Percentiles rank a stretch among this genome's conserved stretches.
These are phyloP conservation scores for Danaus chrysippus DNA, from an alignment of 2,888 invertebrate species.

Conservation along the genomic window DNA sequence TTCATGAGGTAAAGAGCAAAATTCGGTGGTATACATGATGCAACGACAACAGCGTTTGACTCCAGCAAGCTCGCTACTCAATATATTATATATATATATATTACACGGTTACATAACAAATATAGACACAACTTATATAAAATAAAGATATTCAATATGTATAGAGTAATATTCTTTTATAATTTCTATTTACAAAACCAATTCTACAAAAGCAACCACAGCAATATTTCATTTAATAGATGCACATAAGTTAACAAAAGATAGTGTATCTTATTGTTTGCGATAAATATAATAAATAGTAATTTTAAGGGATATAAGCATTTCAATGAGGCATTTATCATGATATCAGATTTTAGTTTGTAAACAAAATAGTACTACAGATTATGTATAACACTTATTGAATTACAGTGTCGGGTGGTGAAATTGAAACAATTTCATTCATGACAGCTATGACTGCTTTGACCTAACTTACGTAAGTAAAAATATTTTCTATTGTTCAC, in stretches of 20 bases:
- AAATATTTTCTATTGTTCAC: too few species aligned
- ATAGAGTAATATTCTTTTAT: not conserved
- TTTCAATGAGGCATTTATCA: not conserved
- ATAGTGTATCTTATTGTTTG: not conserved
- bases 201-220: not conserved
- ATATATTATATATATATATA: slow-evolving; percentile 8
- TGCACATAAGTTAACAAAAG: not conserved
- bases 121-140: not conserved
- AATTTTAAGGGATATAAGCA: not conserved
- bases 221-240: not conserved
- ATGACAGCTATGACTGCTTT: not conserved
- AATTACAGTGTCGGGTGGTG: not conserved
- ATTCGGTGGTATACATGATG: slow-evolving; percentile 12
- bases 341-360: not conserved
- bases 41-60: slow-evolving; percentile 4
- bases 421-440: not conserved
- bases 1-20: slow-evolving; percentile 85
- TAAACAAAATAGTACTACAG: not conserved
- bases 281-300: not conserved
- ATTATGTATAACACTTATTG: not conserved
- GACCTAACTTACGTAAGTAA: too few species aligned
- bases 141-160: not conserved
- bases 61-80: slow-evolving; percentile 2
- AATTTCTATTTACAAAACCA: slow-evolving; percentile 3
- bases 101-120: not conserved